Percentiles rank a stretch among this genome's conserved stretches.
phyloP scores from a whole-genome alignment of 1,140 invertebrate species.

The Patella vulgata region DNA sequence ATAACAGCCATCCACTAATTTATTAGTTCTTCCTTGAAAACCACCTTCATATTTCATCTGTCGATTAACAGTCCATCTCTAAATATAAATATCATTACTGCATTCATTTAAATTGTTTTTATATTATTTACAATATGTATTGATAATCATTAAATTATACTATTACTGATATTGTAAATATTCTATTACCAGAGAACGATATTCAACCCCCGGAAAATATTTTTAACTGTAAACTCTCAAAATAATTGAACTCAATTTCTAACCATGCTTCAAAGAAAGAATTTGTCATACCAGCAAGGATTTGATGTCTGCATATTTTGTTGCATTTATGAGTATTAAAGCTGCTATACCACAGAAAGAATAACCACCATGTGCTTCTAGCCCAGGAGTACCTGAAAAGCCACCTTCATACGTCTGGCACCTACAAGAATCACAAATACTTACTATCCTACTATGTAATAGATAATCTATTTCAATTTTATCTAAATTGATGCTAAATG shows the following conservation, averaged over 20 bases:
- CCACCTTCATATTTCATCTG: slow-evolving; percentile 93
- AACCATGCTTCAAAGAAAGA: too few relatives aligned
- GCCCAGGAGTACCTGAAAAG: slow-evolving; percentile 91
- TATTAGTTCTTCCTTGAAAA: slow-evolving; percentile 91
- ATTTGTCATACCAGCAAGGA: slow-evolving; percentile 79
- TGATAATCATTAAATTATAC: too few relatives aligned
- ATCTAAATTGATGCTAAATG: too few relatives aligned
- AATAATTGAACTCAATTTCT: too few relatives aligned
- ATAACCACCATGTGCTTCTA: slow-evolving; percentile 99
- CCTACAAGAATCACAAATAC: slow-evolving; percentile 68
- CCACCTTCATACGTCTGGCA: slow-evolving; percentile 99
- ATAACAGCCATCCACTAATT: slow-evolving; percentile 98
- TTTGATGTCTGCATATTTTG: slow-evolving; percentile 82
- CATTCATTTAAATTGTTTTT: not conserved
- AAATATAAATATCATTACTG: slow-evolving; percentile 25
- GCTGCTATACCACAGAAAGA: slow-evolving; percentile 95
- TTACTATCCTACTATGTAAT: too few relatives aligned
- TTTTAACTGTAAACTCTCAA: too few relatives aligned
- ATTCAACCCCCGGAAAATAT: too few relatives aligned
- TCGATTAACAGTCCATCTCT: slow-evolving; percentile 86
- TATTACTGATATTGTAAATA: too few relatives aligned
- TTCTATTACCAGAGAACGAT: too few relatives aligned
- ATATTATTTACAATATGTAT: too few relatives aligned
- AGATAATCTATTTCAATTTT: too few relatives aligned
- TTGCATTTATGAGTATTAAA: slow-evolving; percentile 82